Base-by-base conservation (phyloP, 2,888 invertebrate species). In the Mylabris sibirica region DNA sequence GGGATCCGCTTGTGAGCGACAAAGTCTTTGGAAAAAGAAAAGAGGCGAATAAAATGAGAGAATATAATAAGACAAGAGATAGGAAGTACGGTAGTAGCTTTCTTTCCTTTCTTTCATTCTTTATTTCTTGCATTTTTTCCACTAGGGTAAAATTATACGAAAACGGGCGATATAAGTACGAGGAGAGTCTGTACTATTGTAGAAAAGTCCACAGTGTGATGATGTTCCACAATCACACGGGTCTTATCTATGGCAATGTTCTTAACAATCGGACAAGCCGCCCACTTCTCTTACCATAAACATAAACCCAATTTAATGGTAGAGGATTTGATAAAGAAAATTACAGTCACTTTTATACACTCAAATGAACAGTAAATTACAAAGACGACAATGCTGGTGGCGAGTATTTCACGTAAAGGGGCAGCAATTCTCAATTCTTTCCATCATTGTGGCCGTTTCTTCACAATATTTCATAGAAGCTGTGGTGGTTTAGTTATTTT, bases 301-400 rank as follows among this genome's bases (percentile, higher is more conserved):
- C 67, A 70, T 70, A 65, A 70, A 65, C 67, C 70, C 65, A 26
- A 41, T 59, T 70, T 70, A 70, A 70, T 70, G 63, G 65, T 67
- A 59, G 60, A 64, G 63, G 70, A 67, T 70, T 70, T 70, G 67
- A 67, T 70, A 67, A 70, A 70, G 67, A 65, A 63, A 65, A 70
- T 70, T 70, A 70, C 66, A 66, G 69, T 66, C 69, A 69, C 60
- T 69, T 69, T 64, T 30, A 30, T 30, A 49, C 30, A 67, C 20
- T 49, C 1, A 60, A 38, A 67, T 60, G 67, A 60, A 67, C 49
- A 49, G 44, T 63, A 53, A 44, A 66, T 20, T 49, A 20, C 20
- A 9, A 49, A 49, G 20, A 49, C 9, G 20, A 49, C 8, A 20
- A 49, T 22, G 53, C 11, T 22, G 22, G 53, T 53, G 44, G 44